Conservation (phyloP, 2,888 invertebrate species). For the Rotaria macrura region DNA sequence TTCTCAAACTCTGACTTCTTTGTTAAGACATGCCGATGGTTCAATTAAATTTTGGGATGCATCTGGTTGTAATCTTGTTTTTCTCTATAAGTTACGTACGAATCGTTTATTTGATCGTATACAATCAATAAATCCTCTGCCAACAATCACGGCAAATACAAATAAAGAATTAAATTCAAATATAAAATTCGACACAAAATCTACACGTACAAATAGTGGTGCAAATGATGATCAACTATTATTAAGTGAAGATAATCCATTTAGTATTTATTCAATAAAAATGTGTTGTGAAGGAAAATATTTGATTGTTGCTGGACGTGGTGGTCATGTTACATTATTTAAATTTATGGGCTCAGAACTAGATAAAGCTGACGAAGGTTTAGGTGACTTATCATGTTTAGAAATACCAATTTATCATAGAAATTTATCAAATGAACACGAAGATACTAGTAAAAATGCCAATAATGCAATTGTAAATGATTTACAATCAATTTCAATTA, state of each 20-base stretch:
- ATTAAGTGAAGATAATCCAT: conserved; percentile 23
- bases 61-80: conserved; percentile 21
- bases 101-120: conserved; percentile 76
- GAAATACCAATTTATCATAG: not conserved
- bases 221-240: not conserved
- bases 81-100: conserved; percentile 91
- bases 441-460: not conserved
- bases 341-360: conserved; percentile 20
- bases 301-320: conserved; percentile 29
- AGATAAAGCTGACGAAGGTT: conserved; percentile 27
- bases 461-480: not conserved
- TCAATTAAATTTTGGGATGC: conserved; percentile 30
- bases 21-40: conserved; percentile 32
- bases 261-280: conserved; percentile 28
- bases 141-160: not conserved
- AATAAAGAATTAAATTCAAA: not conserved
- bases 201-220: conserved; percentile 5
- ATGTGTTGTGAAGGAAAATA: conserved; percentile 24
- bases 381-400: conserved; percentile 23
- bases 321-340: conserved; percentile 30
- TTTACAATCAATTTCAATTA: not conserved
- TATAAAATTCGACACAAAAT: not conserved
- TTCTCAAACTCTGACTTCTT: no score
- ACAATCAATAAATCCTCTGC: conserved; percentile 33
- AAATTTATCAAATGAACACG: not conserved